Conservation (phyloP, 1,140 invertebrate genomes). For the Hetaerina americana region DNA sequence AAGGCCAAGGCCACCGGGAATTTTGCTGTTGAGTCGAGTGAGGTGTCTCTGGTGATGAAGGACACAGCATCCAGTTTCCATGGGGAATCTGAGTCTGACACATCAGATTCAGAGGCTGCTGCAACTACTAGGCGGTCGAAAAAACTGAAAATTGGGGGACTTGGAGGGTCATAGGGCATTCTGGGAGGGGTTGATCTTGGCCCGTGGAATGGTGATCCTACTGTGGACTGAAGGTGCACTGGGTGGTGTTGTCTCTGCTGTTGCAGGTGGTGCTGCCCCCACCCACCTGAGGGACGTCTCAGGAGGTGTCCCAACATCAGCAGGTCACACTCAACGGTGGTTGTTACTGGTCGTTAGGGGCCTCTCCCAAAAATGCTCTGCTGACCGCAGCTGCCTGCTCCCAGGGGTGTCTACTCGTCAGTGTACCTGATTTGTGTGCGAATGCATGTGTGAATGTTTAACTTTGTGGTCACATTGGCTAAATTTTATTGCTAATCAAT, state of each 20-base stretch:
- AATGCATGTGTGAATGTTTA: not conserved
- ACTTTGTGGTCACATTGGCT: too few species aligned
- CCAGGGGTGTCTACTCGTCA: not conserved
- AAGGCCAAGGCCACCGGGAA: constrained; percentile 53
- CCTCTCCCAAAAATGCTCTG: not conserved
- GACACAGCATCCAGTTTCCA: constrained; percentile 25
- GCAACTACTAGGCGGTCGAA: constrained; percentile 32
- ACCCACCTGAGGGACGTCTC: too few species aligned
- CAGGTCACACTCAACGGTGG: too few species aligned
- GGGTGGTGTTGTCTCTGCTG: too few species aligned
- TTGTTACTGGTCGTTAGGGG: too few species aligned
- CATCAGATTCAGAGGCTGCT: constrained; percentile 35
- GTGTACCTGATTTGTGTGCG: not conserved
- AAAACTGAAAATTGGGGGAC: constrained; percentile 28
- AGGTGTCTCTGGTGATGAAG: constrained; percentile 28
- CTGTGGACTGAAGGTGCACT: too few species aligned
- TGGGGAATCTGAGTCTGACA: constrained; percentile 37
- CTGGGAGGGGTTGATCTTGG: not conserved
- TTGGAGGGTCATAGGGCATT: not conserved
- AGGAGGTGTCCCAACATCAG: too few species aligned
- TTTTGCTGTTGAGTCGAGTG: constrained; percentile 40
- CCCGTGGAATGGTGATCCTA: too few species aligned
- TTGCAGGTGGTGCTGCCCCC: too few species aligned
- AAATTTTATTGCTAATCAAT: too few species aligned
- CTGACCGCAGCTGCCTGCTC: not conserved